phyloP scores from a whole-genome alignment of 2,888 invertebrate genomes.

The Listrodromus nycthemerus region DNA sequence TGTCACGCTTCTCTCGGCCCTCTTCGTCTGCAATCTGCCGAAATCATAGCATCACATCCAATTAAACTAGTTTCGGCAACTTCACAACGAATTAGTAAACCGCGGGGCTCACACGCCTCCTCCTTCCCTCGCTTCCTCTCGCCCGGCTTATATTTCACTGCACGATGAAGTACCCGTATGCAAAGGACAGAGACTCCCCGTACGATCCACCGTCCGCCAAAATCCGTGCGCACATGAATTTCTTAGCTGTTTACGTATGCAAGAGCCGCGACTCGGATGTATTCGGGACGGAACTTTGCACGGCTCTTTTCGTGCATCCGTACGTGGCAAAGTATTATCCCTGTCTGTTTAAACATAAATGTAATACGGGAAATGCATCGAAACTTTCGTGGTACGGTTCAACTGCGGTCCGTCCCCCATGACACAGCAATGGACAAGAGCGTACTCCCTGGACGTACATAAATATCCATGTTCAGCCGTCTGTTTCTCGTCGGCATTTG shows the following conservation, averaged over 20 bases:
- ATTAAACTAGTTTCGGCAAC: slow-evolving; percentile 37
- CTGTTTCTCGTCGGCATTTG: not conserved
- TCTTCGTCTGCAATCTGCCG: not conserved
- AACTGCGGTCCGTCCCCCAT: not conserved
- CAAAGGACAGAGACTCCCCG: not conserved
- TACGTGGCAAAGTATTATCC: not conserved
- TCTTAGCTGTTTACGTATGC: slow-evolving; percentile 21
- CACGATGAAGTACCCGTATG: not conserved
- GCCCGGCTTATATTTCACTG: not conserved
- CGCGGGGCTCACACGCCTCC: not conserved
- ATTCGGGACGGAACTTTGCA: not conserved
- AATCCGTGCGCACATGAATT: slow-evolving; percentile 18
- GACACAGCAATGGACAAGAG: slow-evolving; percentile 4
- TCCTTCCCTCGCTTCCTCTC: not conserved
- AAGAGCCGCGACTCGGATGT: not conserved
- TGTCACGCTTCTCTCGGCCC: not conserved
- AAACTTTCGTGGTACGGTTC: slow-evolving; percentile 33
- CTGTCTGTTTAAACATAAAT: slow-evolving; percentile 6
- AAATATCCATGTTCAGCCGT: slow-evolving; percentile 35
- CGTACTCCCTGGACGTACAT: slow-evolving; percentile 25
- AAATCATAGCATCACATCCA: slow-evolving; percentile 15
- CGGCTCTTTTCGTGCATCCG: not conserved
- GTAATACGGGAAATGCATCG: slow-evolving; percentile 31
- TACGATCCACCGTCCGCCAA: not conserved
- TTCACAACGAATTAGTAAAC: slow-evolving; percentile 39